Percentiles rank a stretch among this genome's conserved stretches.
Conservation (phyloP, 2,797 vertebrate genomes). For the Enteromius anoplus region DNA sequence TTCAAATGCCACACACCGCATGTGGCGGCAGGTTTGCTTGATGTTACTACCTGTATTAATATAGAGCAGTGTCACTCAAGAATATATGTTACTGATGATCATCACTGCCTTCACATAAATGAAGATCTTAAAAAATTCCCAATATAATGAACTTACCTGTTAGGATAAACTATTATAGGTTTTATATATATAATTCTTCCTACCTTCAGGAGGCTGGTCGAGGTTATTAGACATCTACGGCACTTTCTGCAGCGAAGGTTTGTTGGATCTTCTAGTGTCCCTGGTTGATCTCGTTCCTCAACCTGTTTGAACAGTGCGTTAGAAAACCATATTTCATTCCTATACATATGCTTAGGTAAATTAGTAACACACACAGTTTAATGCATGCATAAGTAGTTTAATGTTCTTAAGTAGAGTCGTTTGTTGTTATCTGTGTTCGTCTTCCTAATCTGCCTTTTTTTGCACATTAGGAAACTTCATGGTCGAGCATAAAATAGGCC, state of each 20-base stretch:
- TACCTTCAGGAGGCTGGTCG: slow-evolving; percentile 63
- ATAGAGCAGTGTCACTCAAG: slow-evolving; percentile 23
- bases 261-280: slow-evolving; percentile 29
- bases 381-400: background rate
- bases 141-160: background rate
- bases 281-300: slow-evolving; percentile 8
- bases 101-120: background rate
- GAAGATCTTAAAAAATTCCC: background rate
- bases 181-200: slow-evolving; percentile 22
- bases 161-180: background rate
- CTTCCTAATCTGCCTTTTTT: background rate
- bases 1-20: slow-evolving; percentile 76
- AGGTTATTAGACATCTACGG: slow-evolving; percentile 66
- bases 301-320: slow-evolving; percentile 25
- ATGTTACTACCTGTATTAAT: slow-evolving; percentile 54
- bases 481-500: background rate
- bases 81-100: background rate
- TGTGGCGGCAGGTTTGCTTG: slow-evolving; percentile 58
- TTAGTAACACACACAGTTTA: background rate
- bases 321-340: background rate
- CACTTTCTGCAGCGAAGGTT: slow-evolving; percentile 75
- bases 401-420: background rate
- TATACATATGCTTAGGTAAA: background rate
- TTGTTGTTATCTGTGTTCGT: background rate
- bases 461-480: background rate